These are phyloP conservation scores for Geodia barretti DNA, from an alignment of 37 sponge, comb jelly and placozoan genomes.

Conservation along the genomic window DNA sequence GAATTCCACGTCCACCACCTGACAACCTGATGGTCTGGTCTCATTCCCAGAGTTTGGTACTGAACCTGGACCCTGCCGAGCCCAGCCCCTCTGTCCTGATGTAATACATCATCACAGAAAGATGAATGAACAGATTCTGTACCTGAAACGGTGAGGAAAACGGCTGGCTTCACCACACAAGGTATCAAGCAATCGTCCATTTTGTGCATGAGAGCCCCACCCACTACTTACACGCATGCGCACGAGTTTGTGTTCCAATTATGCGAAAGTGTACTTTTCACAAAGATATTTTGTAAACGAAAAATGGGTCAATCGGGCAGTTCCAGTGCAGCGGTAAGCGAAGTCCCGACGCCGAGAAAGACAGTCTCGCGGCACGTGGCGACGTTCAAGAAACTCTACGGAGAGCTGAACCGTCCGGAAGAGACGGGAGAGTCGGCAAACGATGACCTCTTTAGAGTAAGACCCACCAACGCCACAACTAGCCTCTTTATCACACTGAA, in stretches of 20 bases:
- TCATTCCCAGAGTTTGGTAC: no score
- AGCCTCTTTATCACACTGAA: background rate
- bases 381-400: slow-evolving; percentile 9
- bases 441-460: background rate
- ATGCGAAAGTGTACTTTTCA: no score
- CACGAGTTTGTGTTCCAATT: no score
- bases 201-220: background rate
- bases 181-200: background rate
- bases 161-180: background rate
- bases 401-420: slow-evolving; percentile 14
- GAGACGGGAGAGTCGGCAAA: background rate
- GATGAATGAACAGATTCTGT: no score
- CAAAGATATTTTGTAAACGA: no score
- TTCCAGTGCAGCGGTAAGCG: background rate
- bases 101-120: no score
- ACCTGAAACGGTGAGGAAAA: slow-evolving; percentile 1
- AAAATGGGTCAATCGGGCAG: background rate
- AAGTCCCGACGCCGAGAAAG: background rate
- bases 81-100: no score
- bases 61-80: no score
- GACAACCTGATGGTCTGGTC: slow-evolving; percentile 5
- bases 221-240: background rate
- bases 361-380: background rate
- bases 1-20: slow-evolving; percentile 22
- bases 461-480: background rate